Percentiles rank a stretch among this genome's conserved stretches.
Evolutionary conservation across 2,888 invertebrate species (phyloP).

Genomic region (Cantharis nigra): DNA sequence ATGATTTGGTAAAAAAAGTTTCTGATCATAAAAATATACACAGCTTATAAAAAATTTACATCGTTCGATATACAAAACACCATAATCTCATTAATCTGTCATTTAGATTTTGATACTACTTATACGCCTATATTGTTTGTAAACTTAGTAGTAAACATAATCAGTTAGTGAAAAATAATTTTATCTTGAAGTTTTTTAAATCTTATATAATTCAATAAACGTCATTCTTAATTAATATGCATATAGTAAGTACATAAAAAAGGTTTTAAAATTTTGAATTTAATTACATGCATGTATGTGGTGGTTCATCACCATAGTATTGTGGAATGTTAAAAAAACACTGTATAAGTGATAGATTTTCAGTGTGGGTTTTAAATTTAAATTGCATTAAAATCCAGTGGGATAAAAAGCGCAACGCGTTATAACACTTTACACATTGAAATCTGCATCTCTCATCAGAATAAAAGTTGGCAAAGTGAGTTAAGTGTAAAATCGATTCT

Average conservation of each 20-base stretch:
- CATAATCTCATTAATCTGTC: no score
- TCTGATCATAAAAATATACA: no score
- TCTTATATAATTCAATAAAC: neutral
- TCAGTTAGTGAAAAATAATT: neutral
- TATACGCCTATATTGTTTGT: no score
- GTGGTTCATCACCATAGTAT: neutral
- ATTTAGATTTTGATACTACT: no score
- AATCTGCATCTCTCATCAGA: conserved; percentile 42
- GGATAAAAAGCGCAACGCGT: conserved; percentile 26
- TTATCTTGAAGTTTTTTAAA: no score
- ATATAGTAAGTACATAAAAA: neutral
- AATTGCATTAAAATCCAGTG: neutral
- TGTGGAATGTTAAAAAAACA: neutral
- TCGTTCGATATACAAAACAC: no score
- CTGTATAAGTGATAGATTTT: neutral
- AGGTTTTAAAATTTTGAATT: neutral
- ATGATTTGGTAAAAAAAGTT: no score
- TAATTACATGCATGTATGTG: neutral
- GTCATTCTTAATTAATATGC: neutral
- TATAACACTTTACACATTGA: conserved; percentile 29
- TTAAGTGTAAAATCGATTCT: conserved; percentile 44
- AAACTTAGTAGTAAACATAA: no score
- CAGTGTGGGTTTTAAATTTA: neutral
- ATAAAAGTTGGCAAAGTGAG: conserved; percentile 43
- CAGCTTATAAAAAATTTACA: no score